Evolutionary conservation across 2,797 vertebrate species (phyloP), one percentile per base, ranked within the genome.

Genomic region (Ciconia nigra): DNA sequence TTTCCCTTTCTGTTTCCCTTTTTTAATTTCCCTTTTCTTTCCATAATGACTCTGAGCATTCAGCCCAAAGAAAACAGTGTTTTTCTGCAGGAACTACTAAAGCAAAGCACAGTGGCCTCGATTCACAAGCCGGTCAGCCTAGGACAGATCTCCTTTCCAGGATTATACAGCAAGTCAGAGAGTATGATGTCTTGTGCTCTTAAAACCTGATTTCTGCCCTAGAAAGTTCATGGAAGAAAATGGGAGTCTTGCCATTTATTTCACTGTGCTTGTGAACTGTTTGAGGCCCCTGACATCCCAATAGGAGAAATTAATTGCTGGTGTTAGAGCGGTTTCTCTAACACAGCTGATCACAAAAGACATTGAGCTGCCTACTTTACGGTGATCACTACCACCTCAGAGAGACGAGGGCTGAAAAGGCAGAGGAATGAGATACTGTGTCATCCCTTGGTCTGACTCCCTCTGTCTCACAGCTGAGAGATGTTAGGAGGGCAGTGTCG

Each of bases 181-280:
- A 91, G 44, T 25, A 57, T 79, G 85, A 92, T 94, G 69, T 62
- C 73, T 72, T 33, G 20, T 63, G 86, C 83, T 87, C 95, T 96
- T 92, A 95, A 93, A 95, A 90, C 47, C 87, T 89, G 94, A 62
- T 94, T 95, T 95, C 59, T 95, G 92, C 91, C 80, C 93, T 73
- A 92, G 80, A 94, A 95, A 93, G 88, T 91, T 93, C 88, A 91
- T 41, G 47, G 87, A 93, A 83, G 91, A 87, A 95, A 95, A 97
- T 57, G 51, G 83, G 91, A 95, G 83, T 87, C 71, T 94, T 95
- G 86, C 88, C 88, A 87, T 95, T 87, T 92, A 76, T 95, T 95
- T 96, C 20, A 10, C 52, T 10, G 52, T 6, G 57, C 65, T 87
- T 58, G 41, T 91, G 95, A 95, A 73, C 81, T 66, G 70, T 62